phyloP scores from a whole-genome alignment of 2,888 invertebrate species.

The Drosophila neonasuta region DNA sequence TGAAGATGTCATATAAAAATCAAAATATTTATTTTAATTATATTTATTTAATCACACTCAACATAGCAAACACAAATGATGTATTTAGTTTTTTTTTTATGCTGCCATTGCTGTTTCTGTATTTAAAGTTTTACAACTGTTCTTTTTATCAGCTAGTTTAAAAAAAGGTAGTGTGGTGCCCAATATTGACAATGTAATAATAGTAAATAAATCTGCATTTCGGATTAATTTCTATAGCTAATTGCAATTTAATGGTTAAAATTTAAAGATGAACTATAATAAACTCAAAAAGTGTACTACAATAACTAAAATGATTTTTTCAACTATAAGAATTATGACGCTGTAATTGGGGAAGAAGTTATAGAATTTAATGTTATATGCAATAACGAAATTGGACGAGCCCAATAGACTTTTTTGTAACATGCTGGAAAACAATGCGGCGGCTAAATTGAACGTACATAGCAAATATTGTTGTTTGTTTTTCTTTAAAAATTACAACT shows the following conservation, averaged over 20 bases:
- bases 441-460: conserved; percentile 44
- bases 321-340: conserved; percentile 38
- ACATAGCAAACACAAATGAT: conserved; percentile 66
- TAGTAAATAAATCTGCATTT: conserved; percentile 25
- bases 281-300: conserved; percentile 46
- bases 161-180: conserved; percentile 32
- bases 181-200: conserved; percentile 22
- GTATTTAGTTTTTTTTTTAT: conserved; percentile 32
- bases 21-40: conserved; percentile 13
- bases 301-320: conserved; percentile 37
- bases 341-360: conserved; percentile 18
- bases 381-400: conserved; percentile 31
- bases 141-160: conserved; percentile 52
- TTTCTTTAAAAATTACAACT: conserved; percentile 67
- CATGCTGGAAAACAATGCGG: conserved; percentile 49
- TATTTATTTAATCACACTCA: conserved; percentile 76
- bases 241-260: conserved; percentile 28
- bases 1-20: no score
- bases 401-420: conserved; percentile 14
- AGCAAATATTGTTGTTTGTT: conserved; percentile 37
- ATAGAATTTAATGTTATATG: conserved; percentile 30
- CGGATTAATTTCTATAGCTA: conserved; percentile 31
- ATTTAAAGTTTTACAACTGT: conserved; percentile 67
- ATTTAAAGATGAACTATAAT: conserved; percentile 33
- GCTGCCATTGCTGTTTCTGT: conserved; percentile 37